Conservation (phyloP, 2,797 vertebrate genomes). For the Lutjanus campechanus region DNA sequence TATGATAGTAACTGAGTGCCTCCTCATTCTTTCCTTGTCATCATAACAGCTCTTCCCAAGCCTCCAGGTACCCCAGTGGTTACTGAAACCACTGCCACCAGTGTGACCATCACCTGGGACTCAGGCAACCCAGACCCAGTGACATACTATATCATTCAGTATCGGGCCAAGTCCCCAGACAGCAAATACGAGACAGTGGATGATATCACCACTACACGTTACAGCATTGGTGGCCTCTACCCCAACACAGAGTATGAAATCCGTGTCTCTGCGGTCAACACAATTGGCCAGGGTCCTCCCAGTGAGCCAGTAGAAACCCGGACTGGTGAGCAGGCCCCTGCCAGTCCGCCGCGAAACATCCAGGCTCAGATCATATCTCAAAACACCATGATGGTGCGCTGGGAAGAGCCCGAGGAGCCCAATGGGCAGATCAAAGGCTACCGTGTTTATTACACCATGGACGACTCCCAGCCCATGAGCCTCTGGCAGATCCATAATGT, state of each 20-base stretch:
- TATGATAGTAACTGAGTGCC: neutral
- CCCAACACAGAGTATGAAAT: slow-evolving; percentile 99
- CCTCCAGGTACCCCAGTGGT: slow-evolving; percentile 95
- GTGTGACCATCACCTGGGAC: slow-evolving; percentile 99
- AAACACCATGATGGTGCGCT: slow-evolving; percentile 97
- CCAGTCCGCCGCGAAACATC: slow-evolving; percentile 95
- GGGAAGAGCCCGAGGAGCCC: slow-evolving; percentile 98
- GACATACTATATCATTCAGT: slow-evolving; percentile 97
- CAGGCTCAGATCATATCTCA: slow-evolving; percentile 95
- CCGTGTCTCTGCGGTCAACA: slow-evolving; percentile 96
- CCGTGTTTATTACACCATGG: slow-evolving; percentile 98
- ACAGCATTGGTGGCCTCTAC: slow-evolving; percentile 98
- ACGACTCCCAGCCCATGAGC: slow-evolving; percentile 91
- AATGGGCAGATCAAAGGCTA: slow-evolving; percentile 98
- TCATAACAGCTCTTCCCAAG: slow-evolving; percentile 93
- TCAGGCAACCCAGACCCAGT: slow-evolving; percentile 98
- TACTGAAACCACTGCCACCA: slow-evolving; percentile 98
- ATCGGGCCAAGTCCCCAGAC: slow-evolving; percentile 95
- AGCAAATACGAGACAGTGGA: slow-evolving; percentile 97
- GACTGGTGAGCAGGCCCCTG: slow-evolving; percentile 96
- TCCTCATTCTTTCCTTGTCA: slow-evolving; percentile 44
- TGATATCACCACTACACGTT: slow-evolving; percentile 97
- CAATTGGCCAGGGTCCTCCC: slow-evolving; percentile 97
- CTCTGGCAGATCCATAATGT: slow-evolving; percentile 98
- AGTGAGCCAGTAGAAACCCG: slow-evolving; percentile 95